These are phyloP conservation scores for Xylophagus ater DNA, from an alignment of 2,888 invertebrate species.

Conservation along the genomic window DNA sequence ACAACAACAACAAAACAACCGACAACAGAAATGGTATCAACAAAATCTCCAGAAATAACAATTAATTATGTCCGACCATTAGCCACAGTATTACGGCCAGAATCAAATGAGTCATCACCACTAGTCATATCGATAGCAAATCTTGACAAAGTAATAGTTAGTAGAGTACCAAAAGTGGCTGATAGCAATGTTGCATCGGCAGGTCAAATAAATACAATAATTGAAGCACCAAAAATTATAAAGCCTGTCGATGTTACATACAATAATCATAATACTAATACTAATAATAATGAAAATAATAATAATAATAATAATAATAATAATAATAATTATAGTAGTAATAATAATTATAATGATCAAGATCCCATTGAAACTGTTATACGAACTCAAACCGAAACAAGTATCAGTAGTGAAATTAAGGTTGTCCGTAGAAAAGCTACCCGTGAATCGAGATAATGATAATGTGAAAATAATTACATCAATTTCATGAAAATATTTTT, in stretches of 20 bases:
- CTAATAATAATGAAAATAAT: too few relatives aligned
- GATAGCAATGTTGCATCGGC: conserved; percentile 28
- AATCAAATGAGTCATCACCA: conserved; percentile 39
- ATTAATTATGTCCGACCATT: conserved; percentile 34
- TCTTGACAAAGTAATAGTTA: conserved; percentile 38
- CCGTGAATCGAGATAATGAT: conserved; percentile 23
- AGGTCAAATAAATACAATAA: conserved; percentile 26
- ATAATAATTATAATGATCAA: too few relatives aligned
- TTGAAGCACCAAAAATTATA: conserved; percentile 25
- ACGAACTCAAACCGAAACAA: conserved; percentile 27
- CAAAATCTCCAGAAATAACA: conserved; percentile 7
- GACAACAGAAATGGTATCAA: conserved; percentile 5
- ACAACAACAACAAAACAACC: conserved; percentile 20
- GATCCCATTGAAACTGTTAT: conserved; percentile 19
- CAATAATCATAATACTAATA: conserved; percentile 8
- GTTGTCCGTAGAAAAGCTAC: conserved; percentile 29
- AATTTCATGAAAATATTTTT: too few relatives aligned
- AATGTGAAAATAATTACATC: too few relatives aligned
- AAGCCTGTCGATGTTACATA: conserved; percentile 6
- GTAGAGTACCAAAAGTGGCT: conserved; percentile 32
- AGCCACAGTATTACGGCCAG: conserved; percentile 35
- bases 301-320: conserved; percentile 14
- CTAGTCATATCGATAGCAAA: conserved; percentile 40
- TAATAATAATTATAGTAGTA: conserved; percentile 17
- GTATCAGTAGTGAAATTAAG: conserved; percentile 32